Evolutionary conservation across 2,797 vertebrate genomes (phyloP).

Genomic region (Meriones psammophilus): DNA sequence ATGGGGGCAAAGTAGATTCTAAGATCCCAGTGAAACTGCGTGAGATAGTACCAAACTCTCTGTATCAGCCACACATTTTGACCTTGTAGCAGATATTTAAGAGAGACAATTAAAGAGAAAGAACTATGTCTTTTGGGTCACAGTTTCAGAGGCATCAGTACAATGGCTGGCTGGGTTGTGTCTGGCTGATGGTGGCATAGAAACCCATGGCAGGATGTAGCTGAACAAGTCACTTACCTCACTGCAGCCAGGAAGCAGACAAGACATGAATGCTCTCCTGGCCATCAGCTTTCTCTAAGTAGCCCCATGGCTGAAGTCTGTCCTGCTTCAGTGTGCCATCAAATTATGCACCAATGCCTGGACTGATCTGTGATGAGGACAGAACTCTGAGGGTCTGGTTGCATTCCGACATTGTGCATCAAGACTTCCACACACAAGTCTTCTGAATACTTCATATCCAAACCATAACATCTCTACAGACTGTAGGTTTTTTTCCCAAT

Average conservation of each 20-base stretch:
- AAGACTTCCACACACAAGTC: neutral
- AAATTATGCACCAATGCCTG: no score
- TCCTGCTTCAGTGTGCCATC: neutral
- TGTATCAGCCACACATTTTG: neutral
- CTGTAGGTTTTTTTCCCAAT: neutral
- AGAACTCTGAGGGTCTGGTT: no score
- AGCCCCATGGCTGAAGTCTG: neutral
- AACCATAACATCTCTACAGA: neutral
- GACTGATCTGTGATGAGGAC: neutral
- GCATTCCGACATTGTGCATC: no score
- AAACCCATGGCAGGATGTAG: neutral
- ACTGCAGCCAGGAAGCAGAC: neutral
- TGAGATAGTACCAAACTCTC: neutral
- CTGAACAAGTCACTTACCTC: neutral
- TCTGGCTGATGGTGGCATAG: neutral
- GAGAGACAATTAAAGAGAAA: neutral
- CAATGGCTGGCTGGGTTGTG: neutral
- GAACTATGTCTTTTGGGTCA: neutral
- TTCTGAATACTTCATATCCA: neutral
- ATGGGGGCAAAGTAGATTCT: neutral
- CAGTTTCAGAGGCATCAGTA: neutral
- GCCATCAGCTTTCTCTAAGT: neutral
- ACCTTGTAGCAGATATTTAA: neutral
- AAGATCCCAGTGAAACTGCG: neutral
- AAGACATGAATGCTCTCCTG: neutral